Evolutionary conservation across 2,888 invertebrate genomes (phyloP), one percentile per base, ranked within the genome.

Genomic region (Perdita meconis): DNA sequence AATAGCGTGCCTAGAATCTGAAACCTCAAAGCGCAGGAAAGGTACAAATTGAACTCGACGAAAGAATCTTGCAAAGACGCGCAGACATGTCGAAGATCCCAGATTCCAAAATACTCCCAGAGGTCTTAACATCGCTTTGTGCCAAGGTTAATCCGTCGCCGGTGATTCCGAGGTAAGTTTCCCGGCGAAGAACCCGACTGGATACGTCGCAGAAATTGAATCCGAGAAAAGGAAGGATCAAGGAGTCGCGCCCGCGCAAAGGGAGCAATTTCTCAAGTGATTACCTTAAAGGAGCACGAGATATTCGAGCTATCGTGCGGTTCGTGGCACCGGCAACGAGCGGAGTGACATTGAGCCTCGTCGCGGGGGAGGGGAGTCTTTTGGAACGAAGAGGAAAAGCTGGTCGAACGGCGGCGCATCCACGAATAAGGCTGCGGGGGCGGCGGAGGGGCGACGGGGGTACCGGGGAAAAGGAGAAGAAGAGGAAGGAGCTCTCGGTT

Each of bases 241-340:
- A 55, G 30, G 22, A 36, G 44, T 16, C 2, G 50, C 34, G 47
- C 40, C 26, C 63, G 70, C 66, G 68, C 47, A 66, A 63, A 69
- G 60, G 77, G 66, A 72, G 78, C 84, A 86, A 85, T 85, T 78
- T 86, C 81, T 70, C 85, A 80, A 81, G 81, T 82, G 87, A 86
- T 87, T 86, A 87, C 80, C 82, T 82, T 80, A 81, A 85, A 81
- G 82, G 75, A 84, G 77, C 69, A 72, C 55, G 69, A 80, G 77
- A 76, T 81, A 85, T 82, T 76, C 85, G 72, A 67, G 83, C 71
- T 70, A 72, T 82, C 72, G 70, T 63, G 44, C 40, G 42, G 57
- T 42, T 38, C 70, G 75, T 59, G 67, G 68, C 63, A 3, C 19
- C 38, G 50, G 67, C 36, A n/a, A 30, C 44, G 22, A 51, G 12